A percentile compares a stretch with the other conserved stretches of the same genome.
phyloP scores from a whole-genome alignment of 2,888 invertebrate species.

The Apodemia duryi region DNA sequence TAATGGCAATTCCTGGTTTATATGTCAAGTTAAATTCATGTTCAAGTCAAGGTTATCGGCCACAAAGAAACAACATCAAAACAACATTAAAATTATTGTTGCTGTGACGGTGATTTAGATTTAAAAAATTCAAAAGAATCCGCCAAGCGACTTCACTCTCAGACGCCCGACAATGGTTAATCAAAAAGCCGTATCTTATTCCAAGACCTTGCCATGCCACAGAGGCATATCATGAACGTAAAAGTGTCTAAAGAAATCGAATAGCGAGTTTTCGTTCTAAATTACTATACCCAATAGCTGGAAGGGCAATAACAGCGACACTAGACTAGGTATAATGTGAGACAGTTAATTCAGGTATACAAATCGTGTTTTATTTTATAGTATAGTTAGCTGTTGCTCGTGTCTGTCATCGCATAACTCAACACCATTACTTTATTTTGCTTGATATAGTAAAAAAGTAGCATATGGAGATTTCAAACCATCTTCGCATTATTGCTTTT shows the following conservation, averaged over 20 bases:
- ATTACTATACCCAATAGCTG: no score
- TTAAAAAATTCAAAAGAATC: conserved; percentile 36
- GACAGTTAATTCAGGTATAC: no score
- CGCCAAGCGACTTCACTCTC: conserved; percentile 48
- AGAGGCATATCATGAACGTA: conserved; percentile 8
- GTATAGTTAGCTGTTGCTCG: no score
- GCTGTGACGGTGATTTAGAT: conserved; percentile 35
- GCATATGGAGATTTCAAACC: no score
- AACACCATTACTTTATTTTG: no score
- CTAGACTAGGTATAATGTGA: no score
- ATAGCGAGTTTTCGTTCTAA: background rate
- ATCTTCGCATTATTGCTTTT: no score
- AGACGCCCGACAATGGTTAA: conserved; percentile 68
- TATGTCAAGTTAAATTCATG: conserved; percentile 17
- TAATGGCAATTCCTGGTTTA: conserved; percentile 15
- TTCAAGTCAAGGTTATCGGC: conserved; percentile 24
- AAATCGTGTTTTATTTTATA: no score
- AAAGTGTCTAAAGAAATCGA: background rate
- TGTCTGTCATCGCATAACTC: no score
- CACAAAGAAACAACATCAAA: conserved; percentile 33
- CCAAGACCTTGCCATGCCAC: conserved; percentile 51
- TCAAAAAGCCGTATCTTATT: conserved; percentile 75
- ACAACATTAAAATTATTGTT: conserved; percentile 29
- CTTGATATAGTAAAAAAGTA: no score
- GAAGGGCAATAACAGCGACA: background rate